Base-by-base conservation (phyloP, 2,888 invertebrate genomes). In the Notocelia uddmanniana region DNA sequence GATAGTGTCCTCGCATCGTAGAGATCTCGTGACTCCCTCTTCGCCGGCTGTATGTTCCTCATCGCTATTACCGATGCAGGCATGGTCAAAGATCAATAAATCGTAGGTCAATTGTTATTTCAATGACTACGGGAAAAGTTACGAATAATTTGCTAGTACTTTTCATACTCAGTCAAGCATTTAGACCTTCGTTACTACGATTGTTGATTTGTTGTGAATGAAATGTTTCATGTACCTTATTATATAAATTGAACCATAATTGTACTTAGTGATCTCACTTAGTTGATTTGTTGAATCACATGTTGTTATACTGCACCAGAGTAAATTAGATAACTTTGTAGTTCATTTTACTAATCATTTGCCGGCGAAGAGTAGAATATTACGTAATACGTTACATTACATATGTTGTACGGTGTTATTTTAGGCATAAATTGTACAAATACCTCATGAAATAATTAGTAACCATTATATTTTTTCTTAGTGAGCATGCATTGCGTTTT, bases 341-440 rank as follows among this genome's bases (percentile, higher is more conserved):
- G 13, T 19, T 13, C 54, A 50, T 34, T 31, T 59, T 50, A 41
- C 19, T 41, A 31, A 54, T 50, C 26, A n/a, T 5, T 58, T 13
- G 71, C 64, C 66, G 71, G 71, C 71, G 66, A 66, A 66, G 23
- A 52, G 23, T 19, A 2, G 15, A 62, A 62, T 41, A 45, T 48
- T 69, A 48, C 57, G 54, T 59, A 54, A 52, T 66, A 45, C 45
- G n/a, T 45, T 45, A 45, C 45, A 45, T 45, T 45, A 45, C 45
- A n/a, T 54, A 71, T 66, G 52, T 59, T 66, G 66, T 66, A 66
- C 31, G 66, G 31, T 59, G 34, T 60, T 54, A 37, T 58, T 70
- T 45, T 67, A 54, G 41, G 59, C 66, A 67, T 67, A 54, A 9
- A 66, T 34, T 66, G 59, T 70, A 64, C 71, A 67, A 60, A 67